These are phyloP conservation scores for Varanus komodoensis DNA, from an alignment of 2,113 vertebrate species.

Conservation along the genomic window DNA sequence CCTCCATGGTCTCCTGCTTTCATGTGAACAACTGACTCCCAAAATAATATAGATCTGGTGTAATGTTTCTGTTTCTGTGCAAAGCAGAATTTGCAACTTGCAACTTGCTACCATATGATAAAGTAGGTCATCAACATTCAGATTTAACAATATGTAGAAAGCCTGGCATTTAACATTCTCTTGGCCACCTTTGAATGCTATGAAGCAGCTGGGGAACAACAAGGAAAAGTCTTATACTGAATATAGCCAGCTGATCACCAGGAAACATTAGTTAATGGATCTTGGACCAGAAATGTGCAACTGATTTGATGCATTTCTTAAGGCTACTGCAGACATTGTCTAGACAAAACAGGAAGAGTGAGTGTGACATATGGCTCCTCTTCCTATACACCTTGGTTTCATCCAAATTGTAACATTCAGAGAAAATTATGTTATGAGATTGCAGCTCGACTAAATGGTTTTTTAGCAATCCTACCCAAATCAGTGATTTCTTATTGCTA, in stretches of 20 bases:
- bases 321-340: not conserved
- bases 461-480: too few relatives aligned
- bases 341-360: not conserved
- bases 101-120: not conserved
- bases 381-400: too few relatives aligned
- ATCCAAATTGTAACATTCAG: not conserved
- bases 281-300: not conserved
- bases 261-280: slow-evolving; percentile 1
- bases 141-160: not conserved
- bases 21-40: not conserved
- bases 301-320: not conserved
- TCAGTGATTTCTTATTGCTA: not conserved
- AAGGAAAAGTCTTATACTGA: not conserved
- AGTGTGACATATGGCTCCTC: not conserved
- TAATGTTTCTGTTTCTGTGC: not conserved
- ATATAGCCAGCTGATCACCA: not conserved
- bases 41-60: not conserved
- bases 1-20: slow-evolving; percentile 38
- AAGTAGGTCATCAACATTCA: not conserved
- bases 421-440: not conserved
- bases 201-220: not conserved
- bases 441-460: too few relatives aligned
- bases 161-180: not conserved
- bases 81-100: not conserved
- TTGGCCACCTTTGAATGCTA: slow-evolving; percentile 4